phyloP scores from a whole-genome alignment of 2,113 vertebrate genomes.

The Taurulus bubalis region DNA sequence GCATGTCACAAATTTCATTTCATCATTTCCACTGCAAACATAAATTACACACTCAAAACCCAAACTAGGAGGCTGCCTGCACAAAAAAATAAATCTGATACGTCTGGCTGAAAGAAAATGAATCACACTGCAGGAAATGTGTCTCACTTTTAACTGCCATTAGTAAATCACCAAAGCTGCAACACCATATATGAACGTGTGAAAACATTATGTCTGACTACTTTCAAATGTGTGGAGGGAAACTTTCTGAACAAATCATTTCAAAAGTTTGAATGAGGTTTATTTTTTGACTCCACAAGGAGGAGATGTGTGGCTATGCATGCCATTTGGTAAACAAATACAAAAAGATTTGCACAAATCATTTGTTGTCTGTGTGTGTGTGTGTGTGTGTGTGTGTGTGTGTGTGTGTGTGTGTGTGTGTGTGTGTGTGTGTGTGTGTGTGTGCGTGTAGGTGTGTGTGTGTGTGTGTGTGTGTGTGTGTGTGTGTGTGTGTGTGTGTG shows the following conservation, averaged over 20 bases:
- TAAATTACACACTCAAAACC: constrained; percentile 42
- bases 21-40: constrained; percentile 17
- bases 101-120: constrained; percentile 6
- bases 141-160: not conserved
- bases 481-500: not conserved
- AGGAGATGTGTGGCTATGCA: not conserved
- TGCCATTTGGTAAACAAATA: not conserved
- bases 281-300: not conserved
- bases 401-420: too few relatives aligned
- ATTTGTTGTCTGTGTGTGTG: not conserved
- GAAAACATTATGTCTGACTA: not conserved
- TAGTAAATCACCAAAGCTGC: constrained; percentile 3
- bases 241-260: not conserved
- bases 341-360: not conserved
- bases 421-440: too few relatives aligned
- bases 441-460: too few relatives aligned
- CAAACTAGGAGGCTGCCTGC: constrained; percentile 12
- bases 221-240: not conserved
- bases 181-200: not conserved
- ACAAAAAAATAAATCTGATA: constrained; percentile 22
- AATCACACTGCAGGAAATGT: not conserved
- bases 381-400: not conserved
- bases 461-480: too few relatives aligned
- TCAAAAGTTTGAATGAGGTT: not conserved
- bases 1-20: constrained; percentile 47